Base-by-base conservation (phyloP, 2,888 invertebrate genomes). In the Phyto melanocephala region DNA sequence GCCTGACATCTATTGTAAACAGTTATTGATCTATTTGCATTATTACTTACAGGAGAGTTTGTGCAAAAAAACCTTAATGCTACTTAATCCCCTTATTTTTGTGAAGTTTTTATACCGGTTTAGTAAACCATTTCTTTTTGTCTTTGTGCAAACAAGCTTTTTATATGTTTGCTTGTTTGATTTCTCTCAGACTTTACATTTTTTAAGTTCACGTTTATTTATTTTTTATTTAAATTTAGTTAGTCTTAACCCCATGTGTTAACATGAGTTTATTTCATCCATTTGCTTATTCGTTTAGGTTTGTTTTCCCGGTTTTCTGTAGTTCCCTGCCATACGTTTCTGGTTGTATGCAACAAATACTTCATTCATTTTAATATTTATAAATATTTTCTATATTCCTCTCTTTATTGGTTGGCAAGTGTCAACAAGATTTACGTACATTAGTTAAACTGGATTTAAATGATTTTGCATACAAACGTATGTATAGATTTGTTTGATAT, bases 401-500 rank as follows among this genome's bases (percentile, higher is more conserved):
- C 65, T 56, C 63, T 35, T 42, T 56, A 63, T 56, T 58, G 70
- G 62, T 76, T 71, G 33, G 37, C 76, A 58, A 63, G 65, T 80
- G 76, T 76, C 80, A 80, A 80, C 80, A 76, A 76, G 75, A 80
- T 76, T 80, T 80, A 71, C 80, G 76, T 80, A 65, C 70, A 80
- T 80, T 71, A 76, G 75, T 76, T 71, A 58, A 75, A 70, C 56
- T 71, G 71, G 71, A 65, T 80, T 80, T 76, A 76, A 80, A 80
- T 76, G 80, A 58, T 56, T 72, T 63, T 62, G n/a, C n/a, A n/a
- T n/a, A n/a, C n/a, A n/a, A n/a, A n/a, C n/a, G n/a, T n/a, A n/a
- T n/a, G n/a, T n/a, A n/a, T n/a, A n/a, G n/a, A 62, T 40, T 62
- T 77, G 40, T 10, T 60, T 54, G 24, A 50, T 56, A 37, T 15